Evolutionary conservation across 2,888 invertebrate genomes (phyloP).

Genomic region (Scaeva pyrastri): DNA sequence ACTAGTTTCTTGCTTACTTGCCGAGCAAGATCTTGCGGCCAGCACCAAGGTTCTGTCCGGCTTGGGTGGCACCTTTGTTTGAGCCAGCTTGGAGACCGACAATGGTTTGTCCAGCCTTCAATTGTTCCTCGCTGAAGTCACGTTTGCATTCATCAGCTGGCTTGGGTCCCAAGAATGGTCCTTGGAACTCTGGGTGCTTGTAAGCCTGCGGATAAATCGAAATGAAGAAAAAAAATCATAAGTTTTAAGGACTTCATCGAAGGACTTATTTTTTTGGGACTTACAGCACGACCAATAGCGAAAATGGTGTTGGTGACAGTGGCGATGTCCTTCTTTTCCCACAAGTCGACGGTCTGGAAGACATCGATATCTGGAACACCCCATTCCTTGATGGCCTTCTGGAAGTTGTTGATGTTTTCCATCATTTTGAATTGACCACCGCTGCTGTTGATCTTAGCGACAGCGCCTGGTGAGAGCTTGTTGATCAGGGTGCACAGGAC

Average conservation of each 20-base stretch:
- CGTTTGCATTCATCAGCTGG: conserved; percentile 97
- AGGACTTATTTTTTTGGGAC: conserved; percentile 74
- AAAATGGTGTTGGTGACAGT: conserved; percentile 93
- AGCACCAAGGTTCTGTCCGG: conserved; percentile 95
- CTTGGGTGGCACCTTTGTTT: conserved; percentile 97
- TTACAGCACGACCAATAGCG: conserved; percentile 93
- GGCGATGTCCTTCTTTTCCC: conserved; percentile 96
- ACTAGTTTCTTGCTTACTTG: conserved; percentile 87
- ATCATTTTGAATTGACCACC: conserved; percentile 99
- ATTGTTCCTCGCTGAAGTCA: conserved; percentile 95
- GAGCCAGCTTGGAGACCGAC: conserved; percentile 98
- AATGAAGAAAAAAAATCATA: background rate
- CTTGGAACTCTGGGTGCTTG: conserved; percentile 92
- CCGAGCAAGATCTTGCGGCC: conserved; percentile 95
- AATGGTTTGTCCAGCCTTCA: conserved; percentile 94
- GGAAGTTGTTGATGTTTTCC: conserved; percentile 99
- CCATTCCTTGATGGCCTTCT: conserved; percentile 92
- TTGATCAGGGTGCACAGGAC: conserved; percentile 97
- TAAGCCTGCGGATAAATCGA: conserved; percentile 93
- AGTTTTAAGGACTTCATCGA: background rate
- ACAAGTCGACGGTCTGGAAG: conserved; percentile 98
- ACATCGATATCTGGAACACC: conserved; percentile 96
- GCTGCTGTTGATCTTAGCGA: conserved; percentile 95
- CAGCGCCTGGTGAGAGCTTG: conserved; percentile 94
- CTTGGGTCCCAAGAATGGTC: conserved; percentile 96